Base-by-base conservation (phyloP, 2,113 vertebrate species). In the Montifringilla adamsi region DNA sequence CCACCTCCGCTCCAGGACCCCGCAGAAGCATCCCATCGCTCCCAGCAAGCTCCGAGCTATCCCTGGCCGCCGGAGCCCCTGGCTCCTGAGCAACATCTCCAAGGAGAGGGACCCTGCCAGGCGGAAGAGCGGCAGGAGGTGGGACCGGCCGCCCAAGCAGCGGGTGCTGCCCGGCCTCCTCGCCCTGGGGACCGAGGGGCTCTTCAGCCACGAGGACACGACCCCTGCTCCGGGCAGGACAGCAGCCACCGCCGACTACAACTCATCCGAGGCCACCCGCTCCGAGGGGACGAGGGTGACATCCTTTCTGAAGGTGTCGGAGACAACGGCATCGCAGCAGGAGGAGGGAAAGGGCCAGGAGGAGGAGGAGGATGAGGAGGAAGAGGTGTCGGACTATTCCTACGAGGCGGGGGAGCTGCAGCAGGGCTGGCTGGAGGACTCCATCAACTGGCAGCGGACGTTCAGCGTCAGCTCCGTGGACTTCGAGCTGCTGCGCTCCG, bases 371-470 rank as follows among this genome's bases (percentile, higher is more conserved):
- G 98, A 96, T 1, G 98, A 98, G 11, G 98, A 98, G 13, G 99
- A 98, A 0, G 99, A 98, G 85, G 70, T 98, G 28, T 98, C 98
- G 0, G 99, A 99, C 93, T 99, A 99, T 92, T 99, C 99, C 74
- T 99, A 99, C 2, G 99, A 99, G 96, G 97, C 98, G 0, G 96
- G 98, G 3, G 99, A 99, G 94, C 96, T 97, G n/a, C 98, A 95
- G 56, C 98, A 92, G 15, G 97, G 96, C 79, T 99, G 99, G 99
- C 98, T 98, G 2, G 99, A 99, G 97, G 99, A 99, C 39, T 98
- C 99, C 95, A 99, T 99, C 84, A 98, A 99, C 97, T 99, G 99
- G 99, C 99, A 99, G 97, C 98, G 99, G 85, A 99, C 99, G 0
- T 99, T 99, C 98, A 99, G 99, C 0, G 99, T 99, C 82, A 98